Evolutionary conservation across 2,888 invertebrate genomes (phyloP), one percentile per base, ranked within the genome.

Genomic region (Mongoloraphidia duomilia): DNA sequence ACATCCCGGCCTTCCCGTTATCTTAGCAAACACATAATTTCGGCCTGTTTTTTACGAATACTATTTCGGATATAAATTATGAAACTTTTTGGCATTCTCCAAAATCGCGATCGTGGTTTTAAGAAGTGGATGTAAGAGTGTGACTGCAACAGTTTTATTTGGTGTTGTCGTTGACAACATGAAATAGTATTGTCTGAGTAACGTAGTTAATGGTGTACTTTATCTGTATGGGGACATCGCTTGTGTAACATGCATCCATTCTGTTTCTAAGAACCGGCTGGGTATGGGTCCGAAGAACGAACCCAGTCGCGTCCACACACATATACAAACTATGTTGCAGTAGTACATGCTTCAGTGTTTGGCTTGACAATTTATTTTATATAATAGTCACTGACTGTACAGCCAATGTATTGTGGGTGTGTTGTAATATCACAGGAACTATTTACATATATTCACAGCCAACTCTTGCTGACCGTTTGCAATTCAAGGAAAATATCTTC

Each of bases 111-210:
- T 26, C 6, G 6, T 26, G 26, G 6, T 26, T 26, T 26, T 26
- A 26, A 26, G 6, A 26, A 26, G 3, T 26, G 26, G 26, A 26
- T 26, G 14, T n/a, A 11, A 39, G 12, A 39, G 40, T 39, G 40
- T 14, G 40, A 12, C 12, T 11, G 14, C 14, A 14, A 39, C 40
- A 39, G 40, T 39, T 39, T 39, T 39, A 9, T 39, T 39, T 39
- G 12, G 42, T 42, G 42, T 33, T 26, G 17, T 34, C 42, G 42
- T 42, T 42, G 42, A 44, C 35, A 44, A 44, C 44, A 44, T 44
- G 44, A 44, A 44, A 44, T 44, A 44, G 44, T 44, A 44, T 44
- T 44, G 44, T 44, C 44, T 44, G 44, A 35, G 36, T 37, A 35
- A 36, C 35, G 44, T 44, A 44, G 44, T 44, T 44, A 35, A 35